phyloP scores from a whole-genome alignment of 2,797 vertebrate species.

The Enteromius viviparus region DNA sequence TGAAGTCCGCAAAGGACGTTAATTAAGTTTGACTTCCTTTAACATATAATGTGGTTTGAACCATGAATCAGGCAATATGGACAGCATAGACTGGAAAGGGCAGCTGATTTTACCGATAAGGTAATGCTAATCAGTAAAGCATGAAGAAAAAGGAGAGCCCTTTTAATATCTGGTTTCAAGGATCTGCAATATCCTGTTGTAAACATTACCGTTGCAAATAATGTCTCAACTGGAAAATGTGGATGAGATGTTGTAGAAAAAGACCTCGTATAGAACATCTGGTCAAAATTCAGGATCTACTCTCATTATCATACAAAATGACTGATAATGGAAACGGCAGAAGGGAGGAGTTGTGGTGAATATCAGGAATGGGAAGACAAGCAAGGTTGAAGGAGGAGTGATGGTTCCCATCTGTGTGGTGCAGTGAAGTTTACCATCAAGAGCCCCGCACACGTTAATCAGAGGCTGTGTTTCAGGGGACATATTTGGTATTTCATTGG shows the following conservation, averaged over 20 bases:
- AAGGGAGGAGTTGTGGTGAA: slow-evolving; percentile 19
- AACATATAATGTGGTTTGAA: slow-evolving; percentile 48
- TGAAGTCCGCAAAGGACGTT: slow-evolving; percentile 42
- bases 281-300: slow-evolving; percentile 34
- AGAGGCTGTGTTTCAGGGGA: slow-evolving; percentile 21
- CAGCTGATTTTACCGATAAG: slow-evolving; percentile 42
- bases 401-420: slow-evolving; percentile 51
- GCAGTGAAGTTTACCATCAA: slow-evolving; percentile 33
- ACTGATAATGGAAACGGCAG: slow-evolving; percentile 44
- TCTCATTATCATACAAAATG: slow-evolving; percentile 38
- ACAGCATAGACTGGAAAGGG: slow-evolving; percentile 34
- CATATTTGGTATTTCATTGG: not conserved
- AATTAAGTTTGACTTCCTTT: slow-evolving; percentile 52
- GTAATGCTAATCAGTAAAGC: slow-evolving; percentile 27
- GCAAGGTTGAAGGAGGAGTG: slow-evolving; percentile 33
- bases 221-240: slow-evolving; percentile 12
- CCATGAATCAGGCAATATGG: slow-evolving; percentile 39
- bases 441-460: slow-evolving; percentile 21
- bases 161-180: slow-evolving; percentile 38
- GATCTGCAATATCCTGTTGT: slow-evolving; percentile 19
- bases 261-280: slow-evolving; percentile 16
- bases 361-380: slow-evolving; percentile 37
- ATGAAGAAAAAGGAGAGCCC: slow-evolving; percentile 15
- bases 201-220: slow-evolving; percentile 1
- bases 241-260: not conserved